These are phyloP conservation scores for Kryptopterus vitreolus DNA, from an alignment of 2,797 vertebrate genomes.

Conservation along the genomic window DNA sequence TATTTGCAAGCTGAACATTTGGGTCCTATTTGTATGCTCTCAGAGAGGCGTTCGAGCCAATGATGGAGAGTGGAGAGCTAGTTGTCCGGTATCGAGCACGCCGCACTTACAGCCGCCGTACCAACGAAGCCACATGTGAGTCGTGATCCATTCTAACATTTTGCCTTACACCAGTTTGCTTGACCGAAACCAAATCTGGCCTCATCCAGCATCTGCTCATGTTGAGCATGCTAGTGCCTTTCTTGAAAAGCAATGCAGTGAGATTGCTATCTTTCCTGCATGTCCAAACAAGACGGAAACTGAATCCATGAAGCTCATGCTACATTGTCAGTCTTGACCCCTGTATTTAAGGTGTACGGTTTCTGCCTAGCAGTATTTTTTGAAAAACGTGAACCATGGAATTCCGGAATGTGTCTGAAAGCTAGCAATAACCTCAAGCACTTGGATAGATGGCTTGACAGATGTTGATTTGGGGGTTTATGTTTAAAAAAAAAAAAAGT, in stretches of 20 bases:
- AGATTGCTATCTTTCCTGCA: not conserved
- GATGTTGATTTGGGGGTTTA: not conserved
- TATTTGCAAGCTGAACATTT: not conserved
- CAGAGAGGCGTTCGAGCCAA: constrained; percentile 88
- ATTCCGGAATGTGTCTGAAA: not conserved
- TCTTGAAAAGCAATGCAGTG: not conserved
- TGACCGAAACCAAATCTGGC: not conserved
- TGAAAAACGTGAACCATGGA: not conserved
- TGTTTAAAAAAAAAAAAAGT: not conserved
- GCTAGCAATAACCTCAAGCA: not conserved
- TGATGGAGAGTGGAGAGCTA: constrained; percentile 86
- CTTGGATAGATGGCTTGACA: not conserved
- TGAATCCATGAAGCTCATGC: not conserved
- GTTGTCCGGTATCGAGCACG: constrained; percentile 86
- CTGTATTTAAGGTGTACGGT: not conserved
- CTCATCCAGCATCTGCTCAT: not conserved
- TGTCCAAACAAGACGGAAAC: constrained; percentile 17
- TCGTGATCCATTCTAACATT: constrained; percentile 69
- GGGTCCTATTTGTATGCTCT: constrained; percentile 10
- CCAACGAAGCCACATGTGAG: constrained; percentile 88
- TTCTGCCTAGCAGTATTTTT: not conserved
- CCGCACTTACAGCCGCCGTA: constrained; percentile 88
- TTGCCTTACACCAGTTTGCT: not conserved
- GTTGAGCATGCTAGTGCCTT: not conserved
- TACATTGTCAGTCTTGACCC: not conserved